Evolutionary conservation across 2,797 vertebrate genomes (phyloP), one percentile per base, ranked within the genome.

Genomic region (Peromyscus nudipes): DNA sequence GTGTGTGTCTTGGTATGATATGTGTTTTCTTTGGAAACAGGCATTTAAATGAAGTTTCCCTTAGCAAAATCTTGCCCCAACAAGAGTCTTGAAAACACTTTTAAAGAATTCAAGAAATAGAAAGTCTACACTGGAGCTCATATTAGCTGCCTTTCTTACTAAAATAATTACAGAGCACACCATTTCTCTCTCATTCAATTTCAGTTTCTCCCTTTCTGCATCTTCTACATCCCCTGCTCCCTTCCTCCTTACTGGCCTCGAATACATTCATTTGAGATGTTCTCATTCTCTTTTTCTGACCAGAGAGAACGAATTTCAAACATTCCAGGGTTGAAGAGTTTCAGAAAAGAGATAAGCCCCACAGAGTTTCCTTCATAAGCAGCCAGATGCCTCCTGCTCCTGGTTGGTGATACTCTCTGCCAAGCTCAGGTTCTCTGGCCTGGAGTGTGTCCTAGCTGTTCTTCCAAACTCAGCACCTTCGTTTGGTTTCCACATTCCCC

Each of bases 21-120:
- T 52, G 83, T 97, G 64, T 93, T 97, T 97, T 96, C 96, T 92
- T 97, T 97, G 96, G 93, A 96, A 96, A 96, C 60, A 71, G 71
- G 64, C 12, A 76, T 93, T 96, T 94, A 94, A 89, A 96, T 85
- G 71, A 96, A 97, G 52, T 95, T 97, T 97, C 88, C 95, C 96
- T 96, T 91, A 96, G 94, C 69, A 94, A 93, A 96, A 71, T 83
- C 79, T 95, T 77, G 37, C 60, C 57, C 89, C 57, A 40, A 84
- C 71, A 69, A 77, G 73, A 92, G 37, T 92, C 80, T 96, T 71
- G 71, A 79, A 87, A 64, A 92, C 69, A 95, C 77, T 90, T 97
- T 79, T 89, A 95, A 91, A 12, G 27, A 93, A 94, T 79, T 96
- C 86, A 97, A 96, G 92, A 97, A 89, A 95, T 73, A 95, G 73